Evolutionary conservation across 2,113 vertebrate genomes (phyloP).

Genomic region (Strix aluco): DNA sequence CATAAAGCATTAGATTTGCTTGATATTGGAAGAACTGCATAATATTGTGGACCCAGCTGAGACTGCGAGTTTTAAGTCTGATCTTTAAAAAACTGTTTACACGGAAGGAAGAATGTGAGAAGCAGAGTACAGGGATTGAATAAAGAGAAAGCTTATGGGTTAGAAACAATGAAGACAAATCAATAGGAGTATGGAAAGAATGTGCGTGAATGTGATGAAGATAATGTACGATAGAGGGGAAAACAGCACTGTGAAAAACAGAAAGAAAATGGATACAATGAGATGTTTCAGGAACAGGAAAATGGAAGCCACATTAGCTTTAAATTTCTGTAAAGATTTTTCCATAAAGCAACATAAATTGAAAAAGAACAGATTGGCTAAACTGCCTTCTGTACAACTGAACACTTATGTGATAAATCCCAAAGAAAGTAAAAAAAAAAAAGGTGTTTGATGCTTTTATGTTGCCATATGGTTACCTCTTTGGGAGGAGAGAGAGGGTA

Average conservation of each 20-base stretch:
- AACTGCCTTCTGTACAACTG: not conserved
- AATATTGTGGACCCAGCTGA: not conserved
- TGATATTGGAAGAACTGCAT: not conserved
- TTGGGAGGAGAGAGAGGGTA: not conserved
- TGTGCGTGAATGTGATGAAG: not conserved
- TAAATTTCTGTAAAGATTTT: not conserved
- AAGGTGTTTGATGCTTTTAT: not conserved
- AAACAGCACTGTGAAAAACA: not conserved
- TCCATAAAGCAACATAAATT: not conserved
- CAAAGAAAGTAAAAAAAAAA: not conserved
- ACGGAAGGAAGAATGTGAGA: not conserved
- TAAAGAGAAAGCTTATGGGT: not conserved
- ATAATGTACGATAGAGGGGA: not conserved
- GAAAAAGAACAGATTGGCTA: not conserved
- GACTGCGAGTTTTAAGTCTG: not conserved
- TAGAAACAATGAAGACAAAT: not conserved
- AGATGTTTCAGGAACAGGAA: not conserved
- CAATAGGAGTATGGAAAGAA: not conserved
- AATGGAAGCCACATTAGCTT: not conserved
- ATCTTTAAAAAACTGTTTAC: not conserved
- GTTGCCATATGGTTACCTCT: not conserved
- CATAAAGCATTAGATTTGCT: not conserved
- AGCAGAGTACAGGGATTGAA: rapidly evolving
- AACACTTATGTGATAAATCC: not conserved
- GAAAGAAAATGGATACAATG: not conserved